phyloP scores from a whole-genome alignment of 2,113 vertebrate species.

The Toxotes jaculatrix region DNA sequence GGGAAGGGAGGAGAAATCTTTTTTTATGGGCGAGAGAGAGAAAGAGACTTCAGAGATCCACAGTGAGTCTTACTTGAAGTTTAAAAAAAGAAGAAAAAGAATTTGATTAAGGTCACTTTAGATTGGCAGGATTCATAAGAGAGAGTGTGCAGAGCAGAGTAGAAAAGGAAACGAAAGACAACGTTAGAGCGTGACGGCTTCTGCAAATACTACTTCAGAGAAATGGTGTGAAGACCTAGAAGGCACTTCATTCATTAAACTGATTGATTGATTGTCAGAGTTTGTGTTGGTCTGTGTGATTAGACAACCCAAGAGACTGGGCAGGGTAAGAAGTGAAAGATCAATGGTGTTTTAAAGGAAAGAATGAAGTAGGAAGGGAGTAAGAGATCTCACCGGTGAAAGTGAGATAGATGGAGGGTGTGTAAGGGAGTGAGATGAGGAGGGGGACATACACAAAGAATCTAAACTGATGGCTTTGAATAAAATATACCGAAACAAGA shows the following conservation, averaged over 20 bases:
- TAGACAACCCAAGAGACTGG: slow-evolving; percentile 63
- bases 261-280: slow-evolving; percentile 70
- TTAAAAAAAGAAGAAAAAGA: not conserved
- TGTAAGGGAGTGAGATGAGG: not conserved
- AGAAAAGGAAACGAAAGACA: slow-evolving; percentile 16
- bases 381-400: slow-evolving; percentile 19
- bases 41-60: not conserved
- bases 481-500: not conserved
- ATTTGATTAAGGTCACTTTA: slow-evolving; percentile 29
- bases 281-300: slow-evolving; percentile 65
- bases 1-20: not conserved
- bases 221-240: slow-evolving; percentile 24
- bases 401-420: slow-evolving; percentile 34
- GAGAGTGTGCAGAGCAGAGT: not conserved
- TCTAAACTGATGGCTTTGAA: slow-evolving; percentile 3
- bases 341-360: slow-evolving; percentile 65
- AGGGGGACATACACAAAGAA: not conserved
- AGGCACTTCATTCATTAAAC: slow-evolving; percentile 68
- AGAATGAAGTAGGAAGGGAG: slow-evolving; percentile 40
- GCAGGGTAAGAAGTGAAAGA: slow-evolving; percentile 41
- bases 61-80: not conserved
- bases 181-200: not conserved
- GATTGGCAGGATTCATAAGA: not conserved
- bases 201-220: slow-evolving; percentile 44
- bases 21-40: not conserved